Conservation (phyloP, 2,797 vertebrate species). For the Mormyrops attenuatus region DNA sequence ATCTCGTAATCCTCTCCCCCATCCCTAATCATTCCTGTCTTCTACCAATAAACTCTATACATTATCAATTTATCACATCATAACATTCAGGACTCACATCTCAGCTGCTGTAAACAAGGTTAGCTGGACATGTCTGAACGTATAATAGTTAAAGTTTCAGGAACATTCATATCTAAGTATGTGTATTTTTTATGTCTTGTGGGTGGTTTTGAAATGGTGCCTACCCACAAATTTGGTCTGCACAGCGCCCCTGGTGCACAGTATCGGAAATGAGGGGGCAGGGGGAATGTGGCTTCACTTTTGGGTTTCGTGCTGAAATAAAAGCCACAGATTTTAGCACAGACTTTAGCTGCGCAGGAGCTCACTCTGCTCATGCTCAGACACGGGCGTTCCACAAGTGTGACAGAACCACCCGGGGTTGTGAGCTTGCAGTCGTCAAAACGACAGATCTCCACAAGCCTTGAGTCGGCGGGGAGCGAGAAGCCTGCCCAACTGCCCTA, state of each 20-base stretch:
- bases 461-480: conserved; percentile 38
- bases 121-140: background rate
- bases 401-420: conserved; percentile 54
- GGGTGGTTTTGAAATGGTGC: background rate
- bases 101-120: background rate
- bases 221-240: background rate
- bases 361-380: conserved; percentile 14
- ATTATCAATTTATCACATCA: background rate
- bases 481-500: conserved; percentile 25
- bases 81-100: background rate
- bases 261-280: background rate
- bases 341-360: background rate
- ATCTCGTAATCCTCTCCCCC: background rate
- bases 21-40: background rate
- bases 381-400: conserved; percentile 53
- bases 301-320: background rate
- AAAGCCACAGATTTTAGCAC: background rate
- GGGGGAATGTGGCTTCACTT: background rate
- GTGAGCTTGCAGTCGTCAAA: conserved; percentile 63
- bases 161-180: background rate
- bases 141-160: background rate
- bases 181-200: background rate
- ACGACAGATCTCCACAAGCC: conserved; percentile 52
- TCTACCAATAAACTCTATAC: background rate
- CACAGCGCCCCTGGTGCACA: background rate